Evolutionary conservation across 1,140 invertebrate species (phyloP), one percentile per base, ranked within the genome.

Genomic region (Lepidurus apus): DNA sequence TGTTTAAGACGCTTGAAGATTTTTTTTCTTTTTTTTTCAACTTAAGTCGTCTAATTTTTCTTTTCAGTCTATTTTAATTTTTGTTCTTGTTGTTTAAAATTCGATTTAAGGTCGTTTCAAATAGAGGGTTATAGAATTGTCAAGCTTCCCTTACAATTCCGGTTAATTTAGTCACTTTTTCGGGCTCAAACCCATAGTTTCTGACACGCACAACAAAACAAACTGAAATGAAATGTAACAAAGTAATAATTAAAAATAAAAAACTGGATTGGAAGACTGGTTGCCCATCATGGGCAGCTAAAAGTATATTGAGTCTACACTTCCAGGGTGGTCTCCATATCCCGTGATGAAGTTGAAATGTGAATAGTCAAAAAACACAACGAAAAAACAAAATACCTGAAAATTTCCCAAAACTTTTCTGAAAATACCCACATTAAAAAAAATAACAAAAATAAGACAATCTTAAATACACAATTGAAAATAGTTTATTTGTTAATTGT

Each of bases 251-350:
- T 4, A 34, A 65, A 1, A 13, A 17, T 21, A 65, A 65, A 65
- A 65, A 65, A 65, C 53, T 65, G 53, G 53, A 65, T 65, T 65
- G 53, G 53, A 65, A 21, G 53, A 65, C 53, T 65, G 13, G 53
- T 65, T 65, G 13, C 53, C 53, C 53, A 65, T 65, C 53, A 65
- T 65, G 53, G 21, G 53, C 21, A 65, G 53, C 53, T 65, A 65
- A 65, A 21, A 65, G 53, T n/a, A 65, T 65, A 65, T 65, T 65
- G 17, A n/a, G n/a, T 65, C 21, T 21, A n/a, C 53, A 47, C 53
- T 65, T 65, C 53, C 53, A 65, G 13, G 9, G 53, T 65, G 53
- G 53, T 65, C 53, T 65, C 53, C 53, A 7, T 65, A 21, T 17
- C 53, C 21, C 53, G n/a, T 65, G 0, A 9, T 11, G 6, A 13